These are phyloP conservation scores for Ichneumoninae sp. DNA, from an alignment of 2,888 invertebrate genomes.

Conservation along the genomic window DNA sequence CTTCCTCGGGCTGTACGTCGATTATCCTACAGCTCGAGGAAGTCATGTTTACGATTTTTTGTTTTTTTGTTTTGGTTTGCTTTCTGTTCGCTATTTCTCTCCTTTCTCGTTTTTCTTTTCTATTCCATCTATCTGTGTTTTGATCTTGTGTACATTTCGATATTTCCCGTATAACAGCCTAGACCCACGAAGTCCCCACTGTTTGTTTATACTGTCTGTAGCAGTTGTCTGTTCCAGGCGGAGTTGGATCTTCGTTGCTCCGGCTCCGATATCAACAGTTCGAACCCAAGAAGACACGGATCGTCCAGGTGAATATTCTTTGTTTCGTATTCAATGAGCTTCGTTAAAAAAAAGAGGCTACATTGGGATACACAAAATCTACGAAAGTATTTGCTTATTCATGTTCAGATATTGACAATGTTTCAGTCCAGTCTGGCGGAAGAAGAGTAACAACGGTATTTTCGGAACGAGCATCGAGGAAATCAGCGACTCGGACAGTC, in stretches of 20 bases:
- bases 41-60: slow-evolving; percentile 35
- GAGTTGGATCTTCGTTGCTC: slow-evolving; percentile 82
- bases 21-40: slow-evolving; percentile 68
- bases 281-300: slow-evolving; percentile 76
- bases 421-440: slow-evolving; percentile 84
- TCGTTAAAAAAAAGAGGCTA: not conserved
- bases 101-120: not conserved
- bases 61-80: not conserved
- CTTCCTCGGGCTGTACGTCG: slow-evolving; percentile 57
- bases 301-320: slow-evolving; percentile 79
- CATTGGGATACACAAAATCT: not conserved
- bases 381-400: slow-evolving; percentile 62
- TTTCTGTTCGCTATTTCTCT: not conserved
- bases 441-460: slow-evolving; percentile 82
- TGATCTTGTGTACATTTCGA: slow-evolving; percentile 57
- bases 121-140: slow-evolving; percentile 54
- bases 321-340: slow-evolving; percentile 37
- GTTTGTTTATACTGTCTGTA: slow-evolving; percentile 75
- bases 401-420: slow-evolving; percentile 72
- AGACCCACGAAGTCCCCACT: slow-evolving; percentile 45
- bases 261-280: slow-evolving; percentile 78
- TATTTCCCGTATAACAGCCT: slow-evolving; percentile 15
- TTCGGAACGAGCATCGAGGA: slow-evolving; percentile 80
- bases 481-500: slow-evolving; percentile 82
- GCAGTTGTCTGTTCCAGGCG: slow-evolving; percentile 81